A percentile compares a stretch with the other conserved stretches of the same genome.
These are phyloP conservation scores for Calliphora vomitoria DNA, from an alignment of 2,888 invertebrate genomes.

Conservation along the genomic window DNA sequence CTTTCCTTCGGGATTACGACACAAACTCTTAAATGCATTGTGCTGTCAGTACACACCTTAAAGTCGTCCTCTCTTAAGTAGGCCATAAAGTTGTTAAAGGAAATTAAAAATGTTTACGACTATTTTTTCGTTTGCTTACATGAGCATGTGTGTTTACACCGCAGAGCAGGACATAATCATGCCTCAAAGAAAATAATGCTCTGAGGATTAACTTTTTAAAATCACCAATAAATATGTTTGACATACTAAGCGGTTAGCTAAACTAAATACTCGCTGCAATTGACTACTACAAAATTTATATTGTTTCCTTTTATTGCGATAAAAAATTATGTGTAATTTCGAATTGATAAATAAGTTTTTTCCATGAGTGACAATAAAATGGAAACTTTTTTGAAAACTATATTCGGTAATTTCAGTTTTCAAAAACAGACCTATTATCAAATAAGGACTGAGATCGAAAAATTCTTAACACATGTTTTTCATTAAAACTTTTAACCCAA, in stretches of 20 bases:
- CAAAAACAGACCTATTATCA: too few relatives aligned
- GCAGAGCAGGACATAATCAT: background rate
- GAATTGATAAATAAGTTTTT: too few relatives aligned
- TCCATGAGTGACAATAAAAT: too few relatives aligned
- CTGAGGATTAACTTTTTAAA: constrained; percentile 21
- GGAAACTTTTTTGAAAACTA: too few relatives aligned
- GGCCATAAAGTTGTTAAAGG: background rate
- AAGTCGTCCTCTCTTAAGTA: constrained; percentile 7
- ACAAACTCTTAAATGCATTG: background rate
- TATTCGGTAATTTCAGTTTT: too few relatives aligned
- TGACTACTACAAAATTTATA: too few relatives aligned
- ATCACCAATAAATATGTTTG: constrained; percentile 16
- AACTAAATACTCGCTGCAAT: background rate
- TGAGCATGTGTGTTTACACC: background rate
- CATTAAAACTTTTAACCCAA: too few relatives aligned
- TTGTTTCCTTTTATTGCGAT: too few relatives aligned
- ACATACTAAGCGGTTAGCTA: background rate
- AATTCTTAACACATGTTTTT: too few relatives aligned
- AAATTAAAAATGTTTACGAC: background rate
- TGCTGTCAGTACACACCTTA: background rate
- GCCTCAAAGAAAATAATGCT: background rate
- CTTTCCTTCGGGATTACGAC: background rate
- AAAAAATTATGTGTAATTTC: too few relatives aligned
- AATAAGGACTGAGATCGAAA: too few relatives aligned
- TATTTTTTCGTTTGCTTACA: background rate